These are phyloP conservation scores for Acanthoscelides obtectus DNA, from an alignment of 2,888 invertebrate genomes.

Conservation along the genomic window DNA sequence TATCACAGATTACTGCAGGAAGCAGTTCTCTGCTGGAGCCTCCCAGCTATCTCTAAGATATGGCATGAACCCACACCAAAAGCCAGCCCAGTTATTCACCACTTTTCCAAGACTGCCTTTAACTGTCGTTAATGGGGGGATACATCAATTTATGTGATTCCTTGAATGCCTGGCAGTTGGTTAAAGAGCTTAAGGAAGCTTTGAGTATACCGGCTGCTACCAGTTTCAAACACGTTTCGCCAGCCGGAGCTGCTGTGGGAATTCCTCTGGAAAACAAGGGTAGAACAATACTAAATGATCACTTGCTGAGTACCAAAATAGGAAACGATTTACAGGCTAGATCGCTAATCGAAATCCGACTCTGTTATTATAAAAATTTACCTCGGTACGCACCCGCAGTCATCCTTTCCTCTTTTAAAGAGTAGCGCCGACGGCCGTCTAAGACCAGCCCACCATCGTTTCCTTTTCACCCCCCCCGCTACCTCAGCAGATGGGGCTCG, in stretches of 20 bases:
- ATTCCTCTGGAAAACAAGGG: conserved; percentile 66
- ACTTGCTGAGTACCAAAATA: too few species aligned
- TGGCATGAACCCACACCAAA: conserved; percentile 98
- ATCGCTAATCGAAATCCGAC: too few species aligned
- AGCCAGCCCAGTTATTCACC: conserved; percentile 89
- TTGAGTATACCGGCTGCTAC: conserved; percentile 85
- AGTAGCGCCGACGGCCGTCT: too few species aligned
- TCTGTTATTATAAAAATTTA: too few species aligned
- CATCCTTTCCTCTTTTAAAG: too few species aligned
- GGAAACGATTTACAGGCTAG: too few species aligned
- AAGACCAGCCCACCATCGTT: too few species aligned
- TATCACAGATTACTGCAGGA: conserved; percentile 93
- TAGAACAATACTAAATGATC: too few species aligned
- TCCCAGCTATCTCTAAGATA: conserved; percentile 84
- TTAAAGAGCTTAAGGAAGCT: conserved; percentile 77
- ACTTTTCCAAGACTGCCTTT: conserved; percentile 75
- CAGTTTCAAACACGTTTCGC: conserved; percentile 98
- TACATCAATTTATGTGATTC: conserved; percentile 98
- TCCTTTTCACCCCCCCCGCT: too few species aligned
- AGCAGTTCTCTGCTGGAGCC: conserved; percentile 72
- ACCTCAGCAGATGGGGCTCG: too few species aligned
- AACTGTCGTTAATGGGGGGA: conserved; percentile 87
- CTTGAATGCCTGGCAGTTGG: conserved; percentile 95
- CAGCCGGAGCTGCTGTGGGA: conserved; percentile 94
- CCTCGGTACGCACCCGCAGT: too few species aligned